Conservation (phyloP, 2,797 vertebrate genomes). For the Scolopax bukidnonensis region DNA sequence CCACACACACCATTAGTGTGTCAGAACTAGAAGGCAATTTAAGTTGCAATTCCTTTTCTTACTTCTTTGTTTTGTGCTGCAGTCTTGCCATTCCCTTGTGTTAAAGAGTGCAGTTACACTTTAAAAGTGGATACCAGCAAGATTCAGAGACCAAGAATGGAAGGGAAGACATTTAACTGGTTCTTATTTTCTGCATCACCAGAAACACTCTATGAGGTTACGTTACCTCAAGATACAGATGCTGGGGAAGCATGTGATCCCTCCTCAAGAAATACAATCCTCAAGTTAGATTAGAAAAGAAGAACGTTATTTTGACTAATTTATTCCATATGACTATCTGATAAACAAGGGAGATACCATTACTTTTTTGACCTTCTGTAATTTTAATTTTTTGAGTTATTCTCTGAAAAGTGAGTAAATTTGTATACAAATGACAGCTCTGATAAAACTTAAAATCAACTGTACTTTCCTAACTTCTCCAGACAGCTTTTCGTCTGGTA, state of each 20-base stretch:
- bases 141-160: background rate
- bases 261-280: background rate
- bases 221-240: background rate
- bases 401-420: background rate
- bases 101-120: background rate
- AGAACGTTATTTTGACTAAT: background rate
- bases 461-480: background rate
- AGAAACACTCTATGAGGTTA: background rate
- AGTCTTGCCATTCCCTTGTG: background rate
- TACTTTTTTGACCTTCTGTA: background rate
- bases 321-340: background rate
- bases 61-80: background rate
- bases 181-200: background rate
- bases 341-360: background rate
- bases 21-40: background rate
- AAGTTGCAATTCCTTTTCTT: background rate
- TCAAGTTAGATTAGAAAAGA: background rate
- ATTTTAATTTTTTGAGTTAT: background rate
- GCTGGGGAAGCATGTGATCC: background rate
- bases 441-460: background rate
- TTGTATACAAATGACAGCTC: background rate
- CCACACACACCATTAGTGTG: rapidly evolving
- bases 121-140: background rate
- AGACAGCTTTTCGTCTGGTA: background rate
- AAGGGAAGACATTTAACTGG: background rate